A percentile compares a stretch with the other conserved stretches of the same genome.
These are phyloP conservation scores for Montifringilla adamsi DNA, from an alignment of 2,113 vertebrate species.

Conservation along the genomic window DNA sequence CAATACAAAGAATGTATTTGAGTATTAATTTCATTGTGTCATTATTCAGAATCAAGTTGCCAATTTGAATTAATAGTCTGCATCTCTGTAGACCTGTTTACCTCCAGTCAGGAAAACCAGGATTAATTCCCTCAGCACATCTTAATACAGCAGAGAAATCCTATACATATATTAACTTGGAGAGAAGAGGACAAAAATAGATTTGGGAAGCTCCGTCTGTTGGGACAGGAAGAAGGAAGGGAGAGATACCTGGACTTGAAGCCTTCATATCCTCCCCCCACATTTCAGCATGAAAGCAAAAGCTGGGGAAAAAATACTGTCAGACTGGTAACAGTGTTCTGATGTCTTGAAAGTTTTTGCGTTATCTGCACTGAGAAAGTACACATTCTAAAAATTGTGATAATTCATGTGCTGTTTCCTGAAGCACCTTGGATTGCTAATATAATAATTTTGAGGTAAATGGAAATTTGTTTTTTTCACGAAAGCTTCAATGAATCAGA, in stretches of 20 bases:
- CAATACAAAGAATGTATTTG: neutral
- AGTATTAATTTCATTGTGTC: neutral
- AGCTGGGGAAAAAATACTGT: neutral
- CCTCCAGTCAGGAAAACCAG: neutral
- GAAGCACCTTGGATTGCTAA: neutral
- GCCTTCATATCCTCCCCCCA: neutral
- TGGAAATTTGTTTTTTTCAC: neutral
- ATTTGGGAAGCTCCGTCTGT: neutral
- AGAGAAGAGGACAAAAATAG: neutral
- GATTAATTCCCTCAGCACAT: neutral
- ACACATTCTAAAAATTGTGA: neutral
- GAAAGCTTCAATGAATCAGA: neutral
- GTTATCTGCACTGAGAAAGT: neutral
- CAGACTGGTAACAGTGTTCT: neutral
- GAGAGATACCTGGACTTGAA: neutral
- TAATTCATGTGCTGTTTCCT: neutral
- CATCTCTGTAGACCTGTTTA: neutral
- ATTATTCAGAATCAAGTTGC: neutral
- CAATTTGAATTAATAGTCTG: neutral
- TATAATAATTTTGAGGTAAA: neutral
- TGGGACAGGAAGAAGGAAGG: neutral
- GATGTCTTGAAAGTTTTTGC: neutral
- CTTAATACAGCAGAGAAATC: neutral
- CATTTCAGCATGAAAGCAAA: neutral
- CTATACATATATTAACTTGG: neutral